Evolutionary conservation across 1,140 invertebrate genomes (phyloP), one percentile per base, ranked within the genome.

Genomic region (Drosophila melanica): DNA sequence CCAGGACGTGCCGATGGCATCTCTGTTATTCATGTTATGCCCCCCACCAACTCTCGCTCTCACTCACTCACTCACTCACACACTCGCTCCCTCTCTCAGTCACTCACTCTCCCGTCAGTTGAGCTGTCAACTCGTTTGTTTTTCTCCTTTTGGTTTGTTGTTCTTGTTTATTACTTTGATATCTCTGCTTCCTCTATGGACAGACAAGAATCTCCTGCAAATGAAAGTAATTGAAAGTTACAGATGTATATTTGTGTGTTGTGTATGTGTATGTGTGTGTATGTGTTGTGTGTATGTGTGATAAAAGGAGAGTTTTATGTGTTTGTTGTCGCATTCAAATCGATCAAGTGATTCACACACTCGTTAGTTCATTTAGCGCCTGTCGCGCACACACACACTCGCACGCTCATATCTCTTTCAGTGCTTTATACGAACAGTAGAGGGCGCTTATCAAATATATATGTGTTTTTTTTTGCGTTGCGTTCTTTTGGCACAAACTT

Each of bases 1-100:
- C 98, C 97, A 90, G 97, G 97, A 92, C 97, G 95, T 92, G 94
- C 93, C 90, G 94, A 93, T 92, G 95, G 95, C 95, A 96, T 96
- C 93, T 76, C 79, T 91, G 75, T 87, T 68, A 89, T 63, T 87
- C 82, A 87, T 87, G 79, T 86, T 87, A 81, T 80, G 59, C 54
- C 42, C 48, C 44, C 50, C 27, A 44, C 54, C 58, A 67, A 42
- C 45, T 62, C n/a, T 45, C 50, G 41, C 55, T 9, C 50, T 23
- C 7, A 11, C 45, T 18, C 44, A 10, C 41, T 41, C 8, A 12
- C 11, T 30, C 30, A 47, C 33, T 33, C 12, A 20, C 20, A 20
- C 20, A 20, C 20, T 20, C 20, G 20, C 20, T 51, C 16, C 58
- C 41, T 55, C 42, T 50, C 59, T 62, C 41, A 7, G 1, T 37